Evolutionary conservation across 1,140 invertebrate genomes (phyloP).

Genomic region (Aphis craccivora): DNA sequence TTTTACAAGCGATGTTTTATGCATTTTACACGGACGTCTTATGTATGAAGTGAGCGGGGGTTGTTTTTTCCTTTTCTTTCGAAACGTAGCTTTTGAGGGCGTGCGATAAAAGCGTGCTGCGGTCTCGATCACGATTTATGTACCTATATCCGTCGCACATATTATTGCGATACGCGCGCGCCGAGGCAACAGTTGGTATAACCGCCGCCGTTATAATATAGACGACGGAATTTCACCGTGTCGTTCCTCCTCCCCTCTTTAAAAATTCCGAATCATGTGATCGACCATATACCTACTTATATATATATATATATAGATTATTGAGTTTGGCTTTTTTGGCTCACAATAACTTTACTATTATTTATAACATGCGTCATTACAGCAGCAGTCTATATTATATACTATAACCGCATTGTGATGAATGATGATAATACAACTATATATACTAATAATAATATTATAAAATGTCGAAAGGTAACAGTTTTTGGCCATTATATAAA

Average conservation of each 20-base stretch:
- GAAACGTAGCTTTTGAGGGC: background rate
- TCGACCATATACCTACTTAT: too few relatives aligned
- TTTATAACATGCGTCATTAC: background rate
- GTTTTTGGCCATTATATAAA: background rate
- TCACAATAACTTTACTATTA: background rate
- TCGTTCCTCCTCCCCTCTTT: background rate
- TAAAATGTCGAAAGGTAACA: background rate
- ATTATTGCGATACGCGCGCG: background rate
- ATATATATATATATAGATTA: background rate
- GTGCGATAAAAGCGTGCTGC: background rate
- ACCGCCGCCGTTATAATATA: background rate
- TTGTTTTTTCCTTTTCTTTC: background rate
- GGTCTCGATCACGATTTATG: constrained; percentile 35
- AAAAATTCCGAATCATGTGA: background rate
- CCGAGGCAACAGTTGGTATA: constrained; percentile 36
- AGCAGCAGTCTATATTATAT: background rate
- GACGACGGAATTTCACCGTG: background rate
- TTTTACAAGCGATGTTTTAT: constrained; percentile 21
- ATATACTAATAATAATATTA: background rate
- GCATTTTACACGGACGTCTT: background rate
- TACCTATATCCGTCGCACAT: background rate
- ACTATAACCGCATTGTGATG: background rate
- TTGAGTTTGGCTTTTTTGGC: background rate
- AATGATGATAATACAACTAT: background rate
- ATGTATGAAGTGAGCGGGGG: background rate